Conservation (phyloP, 2,797 vertebrate genomes). For the Neosilurus hyrtlii region DNA sequence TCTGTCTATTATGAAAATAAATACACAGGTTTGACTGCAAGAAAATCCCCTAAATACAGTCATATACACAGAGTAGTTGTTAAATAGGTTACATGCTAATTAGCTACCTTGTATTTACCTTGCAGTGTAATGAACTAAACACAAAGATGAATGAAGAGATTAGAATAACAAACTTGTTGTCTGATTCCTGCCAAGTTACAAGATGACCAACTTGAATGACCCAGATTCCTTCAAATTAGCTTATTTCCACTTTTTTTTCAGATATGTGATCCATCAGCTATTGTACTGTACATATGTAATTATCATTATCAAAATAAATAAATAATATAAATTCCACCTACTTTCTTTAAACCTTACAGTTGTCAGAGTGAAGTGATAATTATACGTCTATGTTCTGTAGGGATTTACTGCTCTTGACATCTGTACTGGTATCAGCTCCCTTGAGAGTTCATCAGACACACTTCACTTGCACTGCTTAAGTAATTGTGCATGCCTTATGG, state of each 20-base stretch:
- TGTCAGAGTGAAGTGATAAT: not conserved
- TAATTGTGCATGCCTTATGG: not conserved
- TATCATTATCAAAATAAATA: too few species aligned
- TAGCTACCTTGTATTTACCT: not conserved
- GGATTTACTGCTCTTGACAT: not conserved
- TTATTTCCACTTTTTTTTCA: not conserved
- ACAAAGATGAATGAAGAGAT: not conserved
- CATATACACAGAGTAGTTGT: not conserved
- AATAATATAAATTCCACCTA: not conserved
- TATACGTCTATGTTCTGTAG: not conserved
- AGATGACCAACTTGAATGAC: not conserved
- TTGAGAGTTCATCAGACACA: slow-evolving; percentile 7
- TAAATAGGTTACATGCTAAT: not conserved
- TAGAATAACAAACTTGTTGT: not conserved
- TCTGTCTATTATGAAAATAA: too few species aligned
- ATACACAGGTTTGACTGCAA: too few species aligned
- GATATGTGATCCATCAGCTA: not conserved
- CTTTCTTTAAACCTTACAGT: not conserved
- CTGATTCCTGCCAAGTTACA: not conserved
- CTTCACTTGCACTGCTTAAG: not conserved
- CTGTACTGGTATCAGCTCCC: not conserved
- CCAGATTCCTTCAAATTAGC: not conserved
- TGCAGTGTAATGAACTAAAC: not conserved
- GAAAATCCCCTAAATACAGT: too few species aligned
- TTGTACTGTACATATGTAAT: not conserved